phyloP scores from a whole-genome alignment of 2,113 vertebrate genomes.

The Ictidomys tridecemlineatus region DNA sequence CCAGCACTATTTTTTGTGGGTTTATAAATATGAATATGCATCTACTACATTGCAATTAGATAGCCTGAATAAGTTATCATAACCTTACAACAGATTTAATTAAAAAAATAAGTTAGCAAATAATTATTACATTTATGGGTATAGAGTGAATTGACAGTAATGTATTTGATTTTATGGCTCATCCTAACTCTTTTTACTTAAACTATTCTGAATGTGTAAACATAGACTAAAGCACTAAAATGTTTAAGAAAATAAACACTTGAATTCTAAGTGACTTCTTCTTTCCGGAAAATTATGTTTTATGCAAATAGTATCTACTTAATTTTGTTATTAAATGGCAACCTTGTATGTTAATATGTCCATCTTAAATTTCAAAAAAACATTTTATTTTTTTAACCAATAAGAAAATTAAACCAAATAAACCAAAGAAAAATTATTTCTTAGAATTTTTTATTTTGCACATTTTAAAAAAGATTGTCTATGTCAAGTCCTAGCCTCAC shows the following conservation, averaged over 20 bases:
- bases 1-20: background rate
- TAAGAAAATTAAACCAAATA: conserved; percentile 2
- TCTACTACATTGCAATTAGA: background rate
- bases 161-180: background rate
- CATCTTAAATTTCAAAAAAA: background rate
- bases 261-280: conserved; percentile 19
- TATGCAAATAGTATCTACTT: background rate
- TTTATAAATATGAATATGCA: too few species aligned
- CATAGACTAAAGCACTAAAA: background rate
- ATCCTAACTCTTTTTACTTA: conserved; percentile 44
- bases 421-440: background rate
- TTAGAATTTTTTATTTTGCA: background rate
- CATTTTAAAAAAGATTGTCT: background rate
- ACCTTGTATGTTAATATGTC: background rate
- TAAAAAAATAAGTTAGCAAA: conserved; percentile 1
- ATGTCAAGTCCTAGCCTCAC: conserved; percentile 16
- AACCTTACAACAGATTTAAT: background rate
- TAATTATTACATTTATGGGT: background rate
- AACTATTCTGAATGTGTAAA: background rate
- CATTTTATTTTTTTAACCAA: background rate
- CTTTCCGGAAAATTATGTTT: conserved; percentile 1
- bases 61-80: background rate
- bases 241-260: conserved; percentile 2
- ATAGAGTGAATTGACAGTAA: background rate
- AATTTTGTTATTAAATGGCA: background rate